Percentiles rank a stretch among this genome's conserved stretches.
Conservation (phyloP, 1,140 invertebrate genomes). For the Spodoptera litura region DNA sequence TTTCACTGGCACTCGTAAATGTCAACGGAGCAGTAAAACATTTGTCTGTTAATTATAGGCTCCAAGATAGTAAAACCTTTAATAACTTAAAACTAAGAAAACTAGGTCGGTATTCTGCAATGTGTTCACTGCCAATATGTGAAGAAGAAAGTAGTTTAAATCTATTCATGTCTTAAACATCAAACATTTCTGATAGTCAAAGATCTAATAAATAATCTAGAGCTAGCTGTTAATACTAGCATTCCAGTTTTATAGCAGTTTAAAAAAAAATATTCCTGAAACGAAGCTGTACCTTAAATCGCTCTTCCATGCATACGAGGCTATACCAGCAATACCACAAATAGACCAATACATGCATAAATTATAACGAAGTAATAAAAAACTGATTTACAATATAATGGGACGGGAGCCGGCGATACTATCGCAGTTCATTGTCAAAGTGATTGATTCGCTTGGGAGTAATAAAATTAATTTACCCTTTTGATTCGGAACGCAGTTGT, state of each 20-base stretch:
- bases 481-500: constrained; percentile 25
- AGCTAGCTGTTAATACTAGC: too few species aligned
- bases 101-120: background rate
- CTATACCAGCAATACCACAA: background rate
- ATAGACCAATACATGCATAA: constrained; percentile 6
- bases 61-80: background rate
- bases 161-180: too few species aligned
- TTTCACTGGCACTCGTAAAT: constrained; percentile 20
- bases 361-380: constrained; percentile 21
- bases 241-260: too few species aligned
- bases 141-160: too few species aligned
- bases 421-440: constrained; percentile 38
- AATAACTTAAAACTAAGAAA: constrained; percentile 10
- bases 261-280: background rate
- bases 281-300: background rate
- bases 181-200: too few species aligned
- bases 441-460: constrained; percentile 31
- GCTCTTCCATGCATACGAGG: too few species aligned
- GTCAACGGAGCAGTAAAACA: background rate
- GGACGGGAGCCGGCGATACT: constrained; percentile 7
- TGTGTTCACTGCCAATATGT: too few species aligned
- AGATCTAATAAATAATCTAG: too few species aligned
- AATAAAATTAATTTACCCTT: constrained; percentile 44
- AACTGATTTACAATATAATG: constrained; percentile 36
- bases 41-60: constrained; percentile 5